Conservation (phyloP, 2,888 invertebrate genomes). For the Melanophora roralis region DNA sequence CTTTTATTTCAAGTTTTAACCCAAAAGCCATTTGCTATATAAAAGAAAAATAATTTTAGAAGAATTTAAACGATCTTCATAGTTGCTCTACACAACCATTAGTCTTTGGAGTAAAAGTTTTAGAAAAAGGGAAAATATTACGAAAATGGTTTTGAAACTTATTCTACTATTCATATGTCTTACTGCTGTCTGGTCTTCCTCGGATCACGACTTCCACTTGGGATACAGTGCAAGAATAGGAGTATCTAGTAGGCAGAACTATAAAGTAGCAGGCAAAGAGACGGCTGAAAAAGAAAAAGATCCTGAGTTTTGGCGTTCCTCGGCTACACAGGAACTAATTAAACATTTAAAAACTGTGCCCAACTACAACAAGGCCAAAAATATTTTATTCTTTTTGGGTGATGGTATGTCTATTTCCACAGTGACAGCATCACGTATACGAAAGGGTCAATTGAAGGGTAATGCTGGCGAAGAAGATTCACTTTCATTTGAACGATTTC, state of each 20-base stretch:
- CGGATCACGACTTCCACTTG: slow-evolving; percentile 79
- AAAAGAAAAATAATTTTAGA: background rate
- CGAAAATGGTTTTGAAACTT: background rate
- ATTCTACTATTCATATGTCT: background rate
- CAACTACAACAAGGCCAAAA: slow-evolving; percentile 67
- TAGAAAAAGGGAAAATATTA: too few relatives aligned
- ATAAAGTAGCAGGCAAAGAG: background rate
- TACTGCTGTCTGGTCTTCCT: background rate
- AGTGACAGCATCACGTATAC: slow-evolving; percentile 82
- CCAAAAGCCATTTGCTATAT: background rate
- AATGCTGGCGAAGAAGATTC: slow-evolving; percentile 80
- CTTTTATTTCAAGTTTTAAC: background rate
- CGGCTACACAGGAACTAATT: slow-evolving; percentile 65
- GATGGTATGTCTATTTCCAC: slow-evolving; percentile 87
- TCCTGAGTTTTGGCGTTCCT: slow-evolving; percentile 63
- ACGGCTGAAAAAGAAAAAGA: slow-evolving; percentile 26
- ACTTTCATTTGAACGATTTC: slow-evolving; percentile 82
- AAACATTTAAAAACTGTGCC: slow-evolving; percentile 54
- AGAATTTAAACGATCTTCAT: too few relatives aligned
- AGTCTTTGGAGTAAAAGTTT: too few relatives aligned
- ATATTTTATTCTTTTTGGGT: slow-evolving; percentile 72
- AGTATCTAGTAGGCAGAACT: background rate
- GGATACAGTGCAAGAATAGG: slow-evolving; percentile 81
- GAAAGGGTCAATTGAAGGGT: slow-evolving; percentile 80
- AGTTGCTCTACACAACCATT: too few relatives aligned